Base-by-base conservation (phyloP, 2,888 invertebrate genomes). In the Balanococcus diminutus region DNA sequence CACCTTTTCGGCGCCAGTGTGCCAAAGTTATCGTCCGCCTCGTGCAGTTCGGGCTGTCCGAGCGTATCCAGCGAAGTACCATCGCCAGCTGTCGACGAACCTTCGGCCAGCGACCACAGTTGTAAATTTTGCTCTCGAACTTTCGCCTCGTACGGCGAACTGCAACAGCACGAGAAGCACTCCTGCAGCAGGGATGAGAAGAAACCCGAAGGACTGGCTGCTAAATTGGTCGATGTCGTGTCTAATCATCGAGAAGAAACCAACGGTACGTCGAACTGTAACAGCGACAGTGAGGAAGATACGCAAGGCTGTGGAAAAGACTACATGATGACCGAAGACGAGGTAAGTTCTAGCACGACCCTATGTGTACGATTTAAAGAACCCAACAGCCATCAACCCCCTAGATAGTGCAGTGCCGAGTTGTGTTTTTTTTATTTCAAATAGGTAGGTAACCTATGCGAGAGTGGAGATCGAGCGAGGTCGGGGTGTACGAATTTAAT, bases 121-220 rank as follows among this genome's bases (percentile, higher is more conserved):
- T 81, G 81, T 36, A 86, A 82, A 32, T 67, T 36, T 31, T 82
- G 86, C 46, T 42, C 88, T 82, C 3, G 87, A 87, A 9, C 86
- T 88, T 16, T 91, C 91, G 67, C 28, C 22, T 81, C 86, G 61
- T 31, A n/a, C 19, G 79, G 11, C 1, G 93, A 93, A 87, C 90
- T 94, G 86, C 91, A 94, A 88, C 94, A 95, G 88, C 95, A 95
- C 89, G 95, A 95, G 89, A 94, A 93, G 32, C 89, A 89, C 85
- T 87, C 89, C 14, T 89, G 89, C 86, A 87, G 84, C n/a, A 88
- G 89, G 86, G 88, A 89, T 89, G 91, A 92, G 84, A 89, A 90
- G 92, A 56, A 81, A 88, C 94, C 93, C 88, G 94, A 95, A 90
- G 94, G 94, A n/a, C 90, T 94, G 87, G 93, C 94, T n/a, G 94